These are phyloP conservation scores for Tyrannus savana DNA, from an alignment of 2,113 vertebrate genomes.

Conservation along the genomic window DNA sequence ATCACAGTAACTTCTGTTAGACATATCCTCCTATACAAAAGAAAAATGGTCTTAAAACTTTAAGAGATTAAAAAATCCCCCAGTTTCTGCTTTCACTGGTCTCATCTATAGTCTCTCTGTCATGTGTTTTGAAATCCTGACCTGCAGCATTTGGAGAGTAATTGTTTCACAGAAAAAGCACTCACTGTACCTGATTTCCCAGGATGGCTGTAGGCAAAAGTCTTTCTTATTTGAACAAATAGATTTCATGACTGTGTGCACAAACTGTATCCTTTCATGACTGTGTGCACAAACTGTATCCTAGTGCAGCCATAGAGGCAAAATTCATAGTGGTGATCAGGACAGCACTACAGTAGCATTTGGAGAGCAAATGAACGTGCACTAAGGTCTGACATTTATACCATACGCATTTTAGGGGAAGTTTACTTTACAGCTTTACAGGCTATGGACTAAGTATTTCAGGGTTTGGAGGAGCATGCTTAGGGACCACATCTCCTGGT, in stretches of 20 bases:
- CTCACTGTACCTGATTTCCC: background rate
- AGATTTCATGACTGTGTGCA: background rate
- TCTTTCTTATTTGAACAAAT: background rate
- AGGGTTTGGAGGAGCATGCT: background rate
- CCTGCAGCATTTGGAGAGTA: background rate
- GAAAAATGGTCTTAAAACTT: background rate
- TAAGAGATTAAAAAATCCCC: background rate
- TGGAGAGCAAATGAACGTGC: background rate
- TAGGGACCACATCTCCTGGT: background rate
- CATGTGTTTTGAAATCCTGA: background rate
- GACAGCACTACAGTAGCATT: background rate
- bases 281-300: background rate
- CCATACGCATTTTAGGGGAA: background rate
- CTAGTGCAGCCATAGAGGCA: background rate
- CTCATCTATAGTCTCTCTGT: background rate
- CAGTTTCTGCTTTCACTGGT: background rate
- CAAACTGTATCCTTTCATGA: background rate
- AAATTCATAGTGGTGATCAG: fast-evolving
- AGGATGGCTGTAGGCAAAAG: background rate
- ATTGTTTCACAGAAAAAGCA: background rate
- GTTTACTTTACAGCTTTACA: background rate
- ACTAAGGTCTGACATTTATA: background rate
- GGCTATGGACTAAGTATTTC: background rate
- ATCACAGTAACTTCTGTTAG: background rate
- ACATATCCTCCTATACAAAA: background rate